Percentiles rank a stretch among this genome's conserved stretches.
Evolutionary conservation across 2,888 invertebrate genomes (phyloP).

Genomic region (Hypomecis punctinalis): DNA sequence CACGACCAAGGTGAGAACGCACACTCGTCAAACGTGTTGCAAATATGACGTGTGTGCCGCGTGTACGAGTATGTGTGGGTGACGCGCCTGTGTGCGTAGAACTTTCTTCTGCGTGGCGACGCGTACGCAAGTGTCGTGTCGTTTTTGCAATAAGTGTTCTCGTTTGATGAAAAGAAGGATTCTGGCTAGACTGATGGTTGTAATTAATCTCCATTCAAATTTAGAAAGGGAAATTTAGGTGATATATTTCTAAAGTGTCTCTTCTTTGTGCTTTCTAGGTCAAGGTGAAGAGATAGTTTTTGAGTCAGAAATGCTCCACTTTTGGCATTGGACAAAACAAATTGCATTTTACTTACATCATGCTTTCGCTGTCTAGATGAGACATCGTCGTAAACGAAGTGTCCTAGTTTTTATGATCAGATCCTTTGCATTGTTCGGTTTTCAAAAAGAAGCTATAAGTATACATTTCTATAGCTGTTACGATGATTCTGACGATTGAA

Average conservation of each 20-base stretch:
- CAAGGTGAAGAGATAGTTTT: slow-evolving; percentile 29
- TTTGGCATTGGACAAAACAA: slow-evolving; percentile 12
- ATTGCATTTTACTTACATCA: slow-evolving; percentile 12
- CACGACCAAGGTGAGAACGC: slow-evolving; percentile 44
- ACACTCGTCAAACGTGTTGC: slow-evolving; percentile 26
- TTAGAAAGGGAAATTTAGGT: slow-evolving; percentile 29
- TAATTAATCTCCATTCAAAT: slow-evolving; percentile 32
- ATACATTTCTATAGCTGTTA: too few species aligned
- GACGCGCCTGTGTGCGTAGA: slow-evolving; percentile 45
- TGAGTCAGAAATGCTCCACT: slow-evolving; percentile 17
- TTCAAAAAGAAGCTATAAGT: too few species aligned
- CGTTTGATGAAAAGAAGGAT: slow-evolving; percentile 31
- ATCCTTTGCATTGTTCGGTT: too few species aligned
- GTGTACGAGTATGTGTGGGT: slow-evolving; percentile 37
- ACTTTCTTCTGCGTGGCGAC: slow-evolving; percentile 54
- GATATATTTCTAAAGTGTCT: slow-evolving; percentile 21
- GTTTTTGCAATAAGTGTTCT: slow-evolving; percentile 34
- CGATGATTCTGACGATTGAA: too few species aligned
- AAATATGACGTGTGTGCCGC: slow-evolving; percentile 26
- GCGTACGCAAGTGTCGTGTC: slow-evolving; percentile 45
- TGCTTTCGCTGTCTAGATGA: slow-evolving; percentile 13
- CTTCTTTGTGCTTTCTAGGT: slow-evolving; percentile 17
- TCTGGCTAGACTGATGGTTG: slow-evolving; percentile 17
- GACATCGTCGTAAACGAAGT: neutral
- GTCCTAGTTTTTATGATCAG: neutral